Percentiles rank a stretch among this genome's conserved stretches.
These are phyloP conservation scores for Nothura maculosa DNA, from an alignment of 2,797 vertebrate species.

Conservation along the genomic window DNA sequence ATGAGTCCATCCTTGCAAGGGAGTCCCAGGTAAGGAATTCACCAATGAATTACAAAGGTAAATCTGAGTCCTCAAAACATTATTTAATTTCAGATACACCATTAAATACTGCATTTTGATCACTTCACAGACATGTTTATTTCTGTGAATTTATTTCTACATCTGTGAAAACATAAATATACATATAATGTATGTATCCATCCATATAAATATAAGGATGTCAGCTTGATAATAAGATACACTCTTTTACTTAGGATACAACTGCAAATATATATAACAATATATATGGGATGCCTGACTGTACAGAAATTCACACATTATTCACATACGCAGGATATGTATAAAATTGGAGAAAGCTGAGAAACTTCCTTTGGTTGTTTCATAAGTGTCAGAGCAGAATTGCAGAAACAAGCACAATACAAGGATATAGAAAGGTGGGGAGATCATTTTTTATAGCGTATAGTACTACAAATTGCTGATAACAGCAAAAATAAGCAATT, in stretches of 20 bases:
- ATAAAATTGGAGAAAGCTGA: constrained; percentile 8
- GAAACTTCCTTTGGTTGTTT: constrained; percentile 24
- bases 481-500: constrained; percentile 69
- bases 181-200: neutral
- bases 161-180: neutral
- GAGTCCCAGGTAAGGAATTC: neutral
- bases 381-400: constrained; percentile 29
- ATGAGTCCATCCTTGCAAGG: neutral
- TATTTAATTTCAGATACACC: neutral
- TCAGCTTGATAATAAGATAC: neutral
- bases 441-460: constrained; percentile 25
- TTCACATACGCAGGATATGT: neutral
- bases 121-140: neutral
- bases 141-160: neutral
- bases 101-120: neutral
- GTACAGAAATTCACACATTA: neutral
- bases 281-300: neutral
- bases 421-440: constrained; percentile 39
- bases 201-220: neutral
- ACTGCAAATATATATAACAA: neutral
- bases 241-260: neutral
- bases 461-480: constrained; percentile 51
- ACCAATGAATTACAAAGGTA: fast-evolving
- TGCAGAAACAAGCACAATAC: constrained; percentile 69
- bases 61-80: neutral